Percentiles rank a stretch among this genome's conserved stretches.
phyloP scores from a whole-genome alignment of 2,113 vertebrate genomes.

The Mormyrus iriodes region DNA sequence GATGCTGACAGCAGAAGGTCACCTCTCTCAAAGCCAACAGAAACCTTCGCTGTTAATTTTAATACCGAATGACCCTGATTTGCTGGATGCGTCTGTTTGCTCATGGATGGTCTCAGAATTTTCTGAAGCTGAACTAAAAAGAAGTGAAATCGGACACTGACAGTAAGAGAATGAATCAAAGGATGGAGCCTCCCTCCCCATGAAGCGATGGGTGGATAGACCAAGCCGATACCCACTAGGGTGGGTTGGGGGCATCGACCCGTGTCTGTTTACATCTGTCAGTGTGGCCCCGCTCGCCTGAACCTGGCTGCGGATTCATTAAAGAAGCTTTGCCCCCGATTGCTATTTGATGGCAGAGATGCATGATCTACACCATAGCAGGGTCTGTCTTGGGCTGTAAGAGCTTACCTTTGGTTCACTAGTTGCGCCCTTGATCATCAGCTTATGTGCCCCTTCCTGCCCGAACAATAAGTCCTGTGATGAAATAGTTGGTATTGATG shows the following conservation, averaged over 20 bases:
- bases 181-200: background rate
- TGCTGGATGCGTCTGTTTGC: background rate
- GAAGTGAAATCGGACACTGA: background rate
- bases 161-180: background rate
- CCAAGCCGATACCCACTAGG: background rate
- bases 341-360: background rate
- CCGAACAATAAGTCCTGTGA: background rate
- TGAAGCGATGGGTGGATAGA: background rate
- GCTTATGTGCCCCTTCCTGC: background rate
- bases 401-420: background rate
- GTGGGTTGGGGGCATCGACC: background rate
- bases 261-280: background rate
- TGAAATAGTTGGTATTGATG: background rate
- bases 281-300: background rate
- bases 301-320: background rate
- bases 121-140: background rate
- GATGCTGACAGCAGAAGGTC: background rate
- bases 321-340: background rate
- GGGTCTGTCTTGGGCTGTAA: background rate
- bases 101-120: background rate
- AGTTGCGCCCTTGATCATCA: background rate
- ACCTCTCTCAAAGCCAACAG: background rate
- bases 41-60: background rate
- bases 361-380: background rate
- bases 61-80: background rate